Conservation (phyloP, 2,888 invertebrate genomes). For the Euclidia mi region DNA sequence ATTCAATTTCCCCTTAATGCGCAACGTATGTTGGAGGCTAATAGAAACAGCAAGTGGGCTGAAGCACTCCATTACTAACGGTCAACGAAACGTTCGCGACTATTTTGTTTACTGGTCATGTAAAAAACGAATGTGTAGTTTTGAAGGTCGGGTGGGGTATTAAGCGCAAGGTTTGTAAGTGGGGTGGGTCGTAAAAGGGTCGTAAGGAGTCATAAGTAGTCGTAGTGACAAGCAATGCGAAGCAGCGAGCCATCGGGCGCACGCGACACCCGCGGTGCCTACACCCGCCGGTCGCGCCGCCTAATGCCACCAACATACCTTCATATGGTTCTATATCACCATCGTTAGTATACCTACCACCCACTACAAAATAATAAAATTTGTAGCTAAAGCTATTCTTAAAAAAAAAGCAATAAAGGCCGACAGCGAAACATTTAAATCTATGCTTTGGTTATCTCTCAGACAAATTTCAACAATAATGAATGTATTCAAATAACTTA, state of each 20-base stretch:
- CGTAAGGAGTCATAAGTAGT: conserved; percentile 72
- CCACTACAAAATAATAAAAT: no score
- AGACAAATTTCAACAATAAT: no score
- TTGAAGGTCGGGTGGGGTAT: conserved; percentile 69
- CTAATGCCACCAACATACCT: conserved; percentile 49
- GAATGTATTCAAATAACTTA: no score
- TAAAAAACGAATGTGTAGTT: conserved; percentile 74
- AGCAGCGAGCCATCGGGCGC: conserved; percentile 71
- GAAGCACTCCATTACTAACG: conserved; percentile 62
- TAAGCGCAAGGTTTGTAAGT: conserved; percentile 80
- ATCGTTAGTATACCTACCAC: no score
- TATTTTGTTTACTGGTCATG: conserved; percentile 67
- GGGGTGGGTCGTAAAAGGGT: conserved; percentile 76
- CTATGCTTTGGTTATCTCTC: no score
- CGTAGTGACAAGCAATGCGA: conserved; percentile 68
- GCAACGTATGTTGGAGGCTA: conserved; percentile 66
- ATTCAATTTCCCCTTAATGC: conserved; percentile 65
- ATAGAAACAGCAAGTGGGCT: conserved; percentile 71
- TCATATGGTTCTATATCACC: conserved; percentile 33
- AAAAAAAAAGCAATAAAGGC: no score
- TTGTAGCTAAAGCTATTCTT: no score
- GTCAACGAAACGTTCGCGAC: conserved; percentile 45
- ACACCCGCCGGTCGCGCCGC: conserved; percentile 47
- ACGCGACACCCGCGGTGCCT: conserved; percentile 76
- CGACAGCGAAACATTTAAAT: no score